Conservation (phyloP, 2,113 vertebrate species). For the Clarias batrachus region DNA sequence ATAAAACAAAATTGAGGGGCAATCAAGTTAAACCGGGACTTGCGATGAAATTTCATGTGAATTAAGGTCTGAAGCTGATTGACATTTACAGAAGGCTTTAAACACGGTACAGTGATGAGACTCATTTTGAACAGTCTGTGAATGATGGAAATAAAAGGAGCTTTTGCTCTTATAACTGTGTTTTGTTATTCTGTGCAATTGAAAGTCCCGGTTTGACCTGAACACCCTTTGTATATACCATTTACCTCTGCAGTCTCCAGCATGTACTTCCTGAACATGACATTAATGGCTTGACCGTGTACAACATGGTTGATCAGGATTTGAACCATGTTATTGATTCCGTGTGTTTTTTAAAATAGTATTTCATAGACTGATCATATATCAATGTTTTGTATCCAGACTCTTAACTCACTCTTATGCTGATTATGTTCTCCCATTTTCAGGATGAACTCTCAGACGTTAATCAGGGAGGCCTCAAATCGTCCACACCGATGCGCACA, state of each 20-base stretch:
- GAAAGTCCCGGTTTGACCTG: no score
- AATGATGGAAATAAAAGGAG: no score
- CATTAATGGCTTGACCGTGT: not conserved
- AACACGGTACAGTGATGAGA: no score
- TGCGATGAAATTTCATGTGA: no score
- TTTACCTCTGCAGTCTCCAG: not conserved
- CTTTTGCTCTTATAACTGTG: no score
- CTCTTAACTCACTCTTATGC: not conserved
- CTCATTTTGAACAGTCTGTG: no score
- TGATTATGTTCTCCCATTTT: not conserved
- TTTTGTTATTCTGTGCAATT: no score
- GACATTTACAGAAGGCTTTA: no score
- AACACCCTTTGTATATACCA: not conserved
- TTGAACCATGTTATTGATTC: constrained; percentile 12
- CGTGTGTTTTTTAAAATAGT: not conserved
- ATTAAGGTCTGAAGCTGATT: no score
- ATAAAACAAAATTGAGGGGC: no score
- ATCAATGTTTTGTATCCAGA: not conserved
- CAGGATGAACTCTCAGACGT: constrained; percentile 89
- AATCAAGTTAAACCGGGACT: no score
- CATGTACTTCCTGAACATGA: not conserved
- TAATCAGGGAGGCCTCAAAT: constrained; percentile 71
- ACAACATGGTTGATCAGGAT: not conserved
- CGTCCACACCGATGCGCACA: constrained; percentile 40
- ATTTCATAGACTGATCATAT: not conserved